Evolutionary conservation across 2,113 vertebrate species (phyloP).

Genomic region (Synodontis membranacea): DNA sequence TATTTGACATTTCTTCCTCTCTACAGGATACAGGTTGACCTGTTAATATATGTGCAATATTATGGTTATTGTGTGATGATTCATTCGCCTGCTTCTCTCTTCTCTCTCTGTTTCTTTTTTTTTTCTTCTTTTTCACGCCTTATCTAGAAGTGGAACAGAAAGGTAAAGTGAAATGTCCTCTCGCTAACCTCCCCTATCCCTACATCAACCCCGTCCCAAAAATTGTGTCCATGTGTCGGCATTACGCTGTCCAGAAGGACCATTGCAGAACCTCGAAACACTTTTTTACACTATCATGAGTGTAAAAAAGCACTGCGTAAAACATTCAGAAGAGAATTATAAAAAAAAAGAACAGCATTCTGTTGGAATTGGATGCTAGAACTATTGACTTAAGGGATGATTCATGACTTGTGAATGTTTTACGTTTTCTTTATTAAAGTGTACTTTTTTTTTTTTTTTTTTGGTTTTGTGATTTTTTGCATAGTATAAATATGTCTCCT

Average conservation of each 20-base stretch:
- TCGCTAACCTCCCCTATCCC: constrained; percentile 59
- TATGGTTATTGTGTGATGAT: constrained; percentile 4
- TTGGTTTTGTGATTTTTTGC: too few species aligned
- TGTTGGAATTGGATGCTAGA: neutral
- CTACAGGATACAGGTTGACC: constrained; percentile 22
- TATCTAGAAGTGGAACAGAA: constrained; percentile 99
- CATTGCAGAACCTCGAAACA: neutral
- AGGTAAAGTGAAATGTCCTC: constrained; percentile 95
- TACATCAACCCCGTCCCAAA: neutral
- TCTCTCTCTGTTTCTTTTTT: constrained; percentile 85
- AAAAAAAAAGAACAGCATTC: neutral
- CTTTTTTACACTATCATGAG: constrained; percentile 3
- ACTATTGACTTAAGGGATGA: neutral
- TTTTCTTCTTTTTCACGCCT: constrained; percentile 84
- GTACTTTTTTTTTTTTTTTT: neutral
- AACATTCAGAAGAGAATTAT: neutral
- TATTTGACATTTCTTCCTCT: constrained; percentile 1
- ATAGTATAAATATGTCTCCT: neutral
- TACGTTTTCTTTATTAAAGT: neutral
- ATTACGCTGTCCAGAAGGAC: neutral
- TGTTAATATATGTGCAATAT: neutral
- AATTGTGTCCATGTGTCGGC: neutral
- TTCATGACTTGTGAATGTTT: constrained; percentile 27
- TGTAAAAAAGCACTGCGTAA: neutral
- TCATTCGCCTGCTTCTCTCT: constrained; percentile 28